Percentiles rank a stretch among this genome's conserved stretches.
Conservation (phyloP, 2,888 invertebrate species). For the Slavum lentiscoides region DNA sequence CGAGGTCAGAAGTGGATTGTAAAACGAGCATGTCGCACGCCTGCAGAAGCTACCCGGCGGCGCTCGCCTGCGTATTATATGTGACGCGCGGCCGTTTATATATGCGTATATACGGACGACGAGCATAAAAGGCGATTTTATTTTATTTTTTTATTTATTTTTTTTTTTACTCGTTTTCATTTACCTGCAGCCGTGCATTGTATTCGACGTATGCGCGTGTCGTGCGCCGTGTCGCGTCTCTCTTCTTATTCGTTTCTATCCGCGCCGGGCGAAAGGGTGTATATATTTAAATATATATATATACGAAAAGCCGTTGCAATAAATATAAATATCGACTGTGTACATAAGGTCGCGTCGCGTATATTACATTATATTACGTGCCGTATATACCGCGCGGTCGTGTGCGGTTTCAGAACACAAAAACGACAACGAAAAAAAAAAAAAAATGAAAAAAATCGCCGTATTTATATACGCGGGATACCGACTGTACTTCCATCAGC, state of each 20-base stretch:
- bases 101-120: conserved; percentile 8
- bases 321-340: neutral
- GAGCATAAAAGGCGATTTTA: conserved; percentile 39
- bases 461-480: too few species aligned
- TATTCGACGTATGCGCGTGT: conserved; percentile 6
- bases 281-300: neutral
- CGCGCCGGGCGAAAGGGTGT: too few species aligned
- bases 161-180: too few species aligned
- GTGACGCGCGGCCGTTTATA: neutral
- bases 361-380: too few species aligned
- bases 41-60: conserved; percentile 29
- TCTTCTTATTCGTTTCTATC: neutral
- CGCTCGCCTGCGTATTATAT: neutral
- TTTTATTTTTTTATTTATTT: neutral
- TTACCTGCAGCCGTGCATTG: conserved; percentile 6
- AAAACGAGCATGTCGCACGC: conserved; percentile 52
- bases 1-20: conserved; percentile 50
- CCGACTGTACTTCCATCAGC: neutral
- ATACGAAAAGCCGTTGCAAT: conserved; percentile 4
- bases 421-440: neutral
- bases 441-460: too few species aligned
- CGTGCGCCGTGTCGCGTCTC: too few species aligned
- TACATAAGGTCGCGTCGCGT: neutral
- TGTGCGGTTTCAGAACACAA: conserved; percentile 18
- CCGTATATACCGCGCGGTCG: conserved; percentile 14